Evolutionary conservation across 2,113 vertebrate genomes (phyloP), one percentile per base, ranked within the genome.

Genomic region (Myxocyprinus asiaticus): DNA sequence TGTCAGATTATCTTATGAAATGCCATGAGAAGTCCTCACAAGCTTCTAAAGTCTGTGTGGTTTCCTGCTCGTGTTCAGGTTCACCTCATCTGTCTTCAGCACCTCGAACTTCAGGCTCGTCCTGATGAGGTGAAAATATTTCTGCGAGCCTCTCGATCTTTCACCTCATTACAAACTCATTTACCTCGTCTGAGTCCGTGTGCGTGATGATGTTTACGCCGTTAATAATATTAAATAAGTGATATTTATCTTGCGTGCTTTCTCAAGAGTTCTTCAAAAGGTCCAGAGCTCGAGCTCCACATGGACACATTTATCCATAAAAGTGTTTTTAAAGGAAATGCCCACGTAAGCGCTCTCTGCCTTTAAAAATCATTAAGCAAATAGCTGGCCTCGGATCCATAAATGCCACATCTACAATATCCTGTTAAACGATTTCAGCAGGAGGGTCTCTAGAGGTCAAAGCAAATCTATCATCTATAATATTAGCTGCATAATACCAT

Each of bases 61-160:
- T 63, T 45, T 81, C 55, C 75, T 76, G 58, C 67, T 59, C 70
- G 77, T 83, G n/a, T 78, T 79, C 68, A 80, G 78, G 66, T 78
- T 85, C 88, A 88, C 86, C 78, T 88, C 84, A 87, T 89, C 86
- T 86, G 84, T 89, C 86, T 82, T 79, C 67, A 65, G 71, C 88
- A 86, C 86, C 85, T 86, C 59, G 68, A 78, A 61, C 55, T 86
- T 77, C 74, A 84, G 70, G 67, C 73, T 71, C 66, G 33, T 67
- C 82, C 72, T 79, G 87, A 88, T 87, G 84, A 87, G 62, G 85
- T 87, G 86, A 80, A 33, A 86, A 73, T 77, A 70, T 80, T 76
- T 78, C 78, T 69, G 64, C 3, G 51, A 67, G 68, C 55, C 68
- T 69, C 68, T 12, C 51, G 47, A 55, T 79, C 77, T 83, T 65